Base-by-base conservation (phyloP, 2,797 vertebrate genomes). In the Urosaurus nigricauda region DNA sequence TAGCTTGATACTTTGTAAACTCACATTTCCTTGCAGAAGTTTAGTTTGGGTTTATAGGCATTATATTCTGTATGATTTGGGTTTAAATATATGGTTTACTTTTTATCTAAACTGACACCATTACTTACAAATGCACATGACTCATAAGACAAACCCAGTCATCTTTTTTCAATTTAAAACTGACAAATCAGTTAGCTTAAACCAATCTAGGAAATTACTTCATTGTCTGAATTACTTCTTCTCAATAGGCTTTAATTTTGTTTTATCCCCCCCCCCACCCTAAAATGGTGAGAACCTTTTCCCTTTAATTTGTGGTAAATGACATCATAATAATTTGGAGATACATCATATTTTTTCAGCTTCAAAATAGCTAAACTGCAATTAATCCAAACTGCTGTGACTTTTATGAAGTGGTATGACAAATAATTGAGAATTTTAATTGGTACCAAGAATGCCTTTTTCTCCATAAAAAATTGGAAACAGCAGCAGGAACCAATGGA, bases 181-280 rank as follows among this genome's bases (percentile, higher is more conserved):
- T 96, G 93, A 96, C 93, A 94, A 95, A 95, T 93, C 94, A 92
- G 90, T 94, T 92, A 88, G 91, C 94, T 92, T 95, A 94, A 95
- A 90, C 89, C 92, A 93, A 93, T 93, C 90, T 94, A 94, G 94
- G 94, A 96, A 95, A 94, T 95, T 96, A 94, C 93, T 95, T 95
- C 94, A 96, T 96, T 95, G 95, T 95, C 93, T 93, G 87, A 93
- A 95, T 95, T 92, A 94, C 94, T 95, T 95, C 90, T 94, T 95
- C 93, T 95, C 92, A 95, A 94, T 90, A 94, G 58, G 78, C 78
- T 94, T 95, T 93, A 94, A 94, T 94, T 95, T 93, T 93, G 84
- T 94, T 93, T 94, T 95, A 92, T 95, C 94, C 91, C 92, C 24
- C 51, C 43, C 91, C 92, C 47, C n/a, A n/a, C 7, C 93, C 47